phyloP scores from a whole-genome alignment of 2,113 vertebrate genomes.

The Paedocypris sp. region DNA sequence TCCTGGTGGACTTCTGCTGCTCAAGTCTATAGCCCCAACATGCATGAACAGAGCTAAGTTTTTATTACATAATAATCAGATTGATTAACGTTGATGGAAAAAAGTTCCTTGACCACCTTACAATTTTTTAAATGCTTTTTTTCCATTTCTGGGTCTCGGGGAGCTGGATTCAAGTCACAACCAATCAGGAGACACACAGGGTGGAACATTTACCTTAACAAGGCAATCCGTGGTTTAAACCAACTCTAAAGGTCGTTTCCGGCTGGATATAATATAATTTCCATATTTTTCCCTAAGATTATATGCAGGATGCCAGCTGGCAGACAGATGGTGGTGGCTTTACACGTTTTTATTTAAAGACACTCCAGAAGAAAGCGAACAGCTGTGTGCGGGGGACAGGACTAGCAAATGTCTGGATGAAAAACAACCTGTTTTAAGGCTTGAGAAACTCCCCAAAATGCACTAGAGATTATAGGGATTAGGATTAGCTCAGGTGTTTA shows the following conservation, averaged over 20 bases:
- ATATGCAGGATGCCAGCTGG: slow-evolving; percentile 70
- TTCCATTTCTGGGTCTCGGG: too few relatives aligned
- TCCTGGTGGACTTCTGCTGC: neutral
- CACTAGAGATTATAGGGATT: neutral
- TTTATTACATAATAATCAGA: too few relatives aligned
- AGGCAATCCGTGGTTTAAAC: slow-evolving; percentile 57
- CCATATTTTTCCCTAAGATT: slow-evolving; percentile 57
- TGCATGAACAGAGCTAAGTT: too few relatives aligned
- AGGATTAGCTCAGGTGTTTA: too few relatives aligned
- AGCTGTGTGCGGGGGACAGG: slow-evolving; percentile 55
- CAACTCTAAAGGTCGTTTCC: slow-evolving; percentile 61
- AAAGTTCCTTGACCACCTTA: too few relatives aligned
- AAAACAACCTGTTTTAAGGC: neutral
- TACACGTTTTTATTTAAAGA: slow-evolving; percentile 56
- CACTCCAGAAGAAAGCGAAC: slow-evolving; percentile 60
- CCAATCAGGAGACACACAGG: too few relatives aligned
- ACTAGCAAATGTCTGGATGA: slow-evolving; percentile 36
- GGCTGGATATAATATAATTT: slow-evolving; percentile 72
- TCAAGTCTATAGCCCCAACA: too few relatives aligned
- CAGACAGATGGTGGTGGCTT: slow-evolving; percentile 69
- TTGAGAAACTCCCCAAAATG: neutral
- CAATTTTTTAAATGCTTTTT: too few relatives aligned
- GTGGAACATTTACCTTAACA: too few relatives aligned
- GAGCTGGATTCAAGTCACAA: too few relatives aligned
- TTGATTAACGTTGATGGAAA: too few relatives aligned